Evolutionary conservation across 2,113 vertebrate genomes (phyloP).

Genomic region (Prinia subflava): DNA sequence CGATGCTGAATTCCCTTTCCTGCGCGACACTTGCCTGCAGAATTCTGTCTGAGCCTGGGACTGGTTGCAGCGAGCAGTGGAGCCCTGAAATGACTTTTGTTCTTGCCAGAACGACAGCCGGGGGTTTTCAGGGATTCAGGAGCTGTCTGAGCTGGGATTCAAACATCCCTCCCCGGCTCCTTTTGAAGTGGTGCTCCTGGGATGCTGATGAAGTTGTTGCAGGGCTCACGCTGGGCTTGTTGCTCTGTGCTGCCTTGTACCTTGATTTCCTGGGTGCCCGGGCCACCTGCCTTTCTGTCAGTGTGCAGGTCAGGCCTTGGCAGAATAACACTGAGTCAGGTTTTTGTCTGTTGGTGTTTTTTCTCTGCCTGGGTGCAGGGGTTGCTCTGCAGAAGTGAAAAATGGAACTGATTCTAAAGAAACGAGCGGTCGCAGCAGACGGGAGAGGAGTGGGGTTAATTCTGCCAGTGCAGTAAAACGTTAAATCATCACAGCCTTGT

Average conservation of each 20-base stretch:
- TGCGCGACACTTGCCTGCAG: background rate
- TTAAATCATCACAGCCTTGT: constrained; percentile 45
- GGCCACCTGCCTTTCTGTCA: background rate
- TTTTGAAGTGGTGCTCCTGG: background rate
- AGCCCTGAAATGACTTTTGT: constrained; percentile 30
- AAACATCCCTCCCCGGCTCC: background rate
- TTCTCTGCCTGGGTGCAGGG: background rate
- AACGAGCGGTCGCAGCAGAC: background rate
- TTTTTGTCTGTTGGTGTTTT: background rate
- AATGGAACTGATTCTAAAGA: background rate
- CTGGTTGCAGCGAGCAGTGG: background rate
- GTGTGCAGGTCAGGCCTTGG: background rate
- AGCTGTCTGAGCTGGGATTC: background rate
- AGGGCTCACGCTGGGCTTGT: background rate
- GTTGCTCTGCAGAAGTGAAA: constrained; percentile 29
- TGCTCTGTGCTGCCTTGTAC: background rate
- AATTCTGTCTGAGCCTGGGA: background rate
- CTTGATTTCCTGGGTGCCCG: background rate
- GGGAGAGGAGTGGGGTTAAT: background rate
- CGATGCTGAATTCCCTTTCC: constrained; percentile 2
- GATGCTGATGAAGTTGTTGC: constrained; percentile 36
- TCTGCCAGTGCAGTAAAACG: background rate
- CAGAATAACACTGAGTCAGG: background rate
- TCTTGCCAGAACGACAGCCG: background rate
- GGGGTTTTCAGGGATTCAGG: constrained; percentile 9